A percentile compares a stretch with the other conserved stretches of the same genome.
Evolutionary conservation across 2,888 invertebrate species (phyloP).

Genomic region (Cheilosia pagana): DNA sequence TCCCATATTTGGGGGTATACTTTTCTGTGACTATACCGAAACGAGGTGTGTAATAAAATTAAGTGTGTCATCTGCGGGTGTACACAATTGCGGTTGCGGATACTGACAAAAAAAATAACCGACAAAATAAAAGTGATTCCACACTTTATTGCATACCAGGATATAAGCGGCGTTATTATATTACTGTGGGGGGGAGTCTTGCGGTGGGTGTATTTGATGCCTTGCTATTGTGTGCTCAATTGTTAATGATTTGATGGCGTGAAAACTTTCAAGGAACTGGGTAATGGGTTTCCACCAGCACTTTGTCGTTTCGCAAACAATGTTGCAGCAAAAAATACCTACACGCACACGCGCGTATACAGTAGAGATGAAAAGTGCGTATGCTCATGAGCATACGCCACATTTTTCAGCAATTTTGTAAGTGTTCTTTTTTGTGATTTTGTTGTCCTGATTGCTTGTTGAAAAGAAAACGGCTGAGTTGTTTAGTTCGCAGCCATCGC

Average conservation of each 20-base stretch:
- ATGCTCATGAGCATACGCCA: too few species aligned
- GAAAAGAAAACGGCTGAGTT: too few species aligned
- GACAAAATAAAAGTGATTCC: constrained; percentile 26
- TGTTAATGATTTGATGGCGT: constrained; percentile 57
- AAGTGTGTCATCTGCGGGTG: constrained; percentile 63
- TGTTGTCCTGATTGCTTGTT: too few species aligned
- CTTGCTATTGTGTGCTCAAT: constrained; percentile 37
- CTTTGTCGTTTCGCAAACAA: constrained; percentile 47
- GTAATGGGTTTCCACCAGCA: constrained; percentile 42
- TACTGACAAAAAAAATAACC: not conserved
- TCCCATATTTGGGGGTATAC: constrained; percentile 34
- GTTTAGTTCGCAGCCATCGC: too few species aligned
- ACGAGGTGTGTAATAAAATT: constrained; percentile 59
- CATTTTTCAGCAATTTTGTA: too few species aligned
- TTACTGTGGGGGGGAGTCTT: constrained; percentile 6
- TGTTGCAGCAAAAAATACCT: constrained; percentile 33
- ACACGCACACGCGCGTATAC: constrained; percentile 7
- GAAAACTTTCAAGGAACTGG: constrained; percentile 43
- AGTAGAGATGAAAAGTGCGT: not conserved
- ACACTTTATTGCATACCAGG: constrained; percentile 19
- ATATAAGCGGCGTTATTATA: constrained; percentile 17
- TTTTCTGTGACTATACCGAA: constrained; percentile 31
- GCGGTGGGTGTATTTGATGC: constrained; percentile 7
- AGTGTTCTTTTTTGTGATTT: too few species aligned
- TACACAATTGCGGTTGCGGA: constrained; percentile 61